These are phyloP conservation scores for Acanthaster planci DNA, from an alignment of 35 echinoderm and acorn worm species.

Conservation along the genomic window DNA sequence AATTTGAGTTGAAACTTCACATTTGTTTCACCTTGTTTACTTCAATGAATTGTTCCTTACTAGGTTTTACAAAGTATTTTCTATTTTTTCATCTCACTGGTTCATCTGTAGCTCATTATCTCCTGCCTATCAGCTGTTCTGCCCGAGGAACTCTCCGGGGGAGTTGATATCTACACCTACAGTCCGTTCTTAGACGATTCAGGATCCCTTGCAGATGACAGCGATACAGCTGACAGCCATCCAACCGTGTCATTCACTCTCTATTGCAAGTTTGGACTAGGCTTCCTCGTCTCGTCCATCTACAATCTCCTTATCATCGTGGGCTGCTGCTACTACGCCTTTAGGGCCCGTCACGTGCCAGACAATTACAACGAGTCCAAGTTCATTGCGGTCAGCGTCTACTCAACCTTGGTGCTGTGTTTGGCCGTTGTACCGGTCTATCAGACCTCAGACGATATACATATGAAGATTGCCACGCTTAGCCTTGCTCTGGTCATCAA, in stretches of 20 bases:
- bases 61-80: too few species aligned
- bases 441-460: background rate
- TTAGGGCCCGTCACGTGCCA: conserved; percentile 58
- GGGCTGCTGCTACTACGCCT: conserved; percentile 61
- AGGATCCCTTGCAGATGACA: background rate
- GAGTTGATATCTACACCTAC: conserved; percentile 3
- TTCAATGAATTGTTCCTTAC: too few species aligned
- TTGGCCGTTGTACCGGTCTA: conserved; percentile 57
- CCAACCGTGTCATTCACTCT: background rate
- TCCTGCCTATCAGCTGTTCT: conserved; percentile 5
- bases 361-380: conserved; percentile 81
- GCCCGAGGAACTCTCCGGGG: background rate
- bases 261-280: conserved; percentile 27
- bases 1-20: too few species aligned
- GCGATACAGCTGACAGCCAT: background rate
- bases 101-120: conserved; percentile 11
- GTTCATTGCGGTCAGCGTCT: conserved; percentile 77
- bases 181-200: background rate
- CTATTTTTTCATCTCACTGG: background rate
- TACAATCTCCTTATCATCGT: conserved; percentile 57
- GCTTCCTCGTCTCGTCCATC: conserved; percentile 3
- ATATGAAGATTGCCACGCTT: conserved; percentile 21
- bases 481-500: conserved; percentile 27
- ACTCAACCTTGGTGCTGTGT: conserved; percentile 56
- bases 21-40: too few species aligned